phyloP scores from a whole-genome alignment of 2,797 vertebrate genomes.

The Phalanger gymnotis region DNA sequence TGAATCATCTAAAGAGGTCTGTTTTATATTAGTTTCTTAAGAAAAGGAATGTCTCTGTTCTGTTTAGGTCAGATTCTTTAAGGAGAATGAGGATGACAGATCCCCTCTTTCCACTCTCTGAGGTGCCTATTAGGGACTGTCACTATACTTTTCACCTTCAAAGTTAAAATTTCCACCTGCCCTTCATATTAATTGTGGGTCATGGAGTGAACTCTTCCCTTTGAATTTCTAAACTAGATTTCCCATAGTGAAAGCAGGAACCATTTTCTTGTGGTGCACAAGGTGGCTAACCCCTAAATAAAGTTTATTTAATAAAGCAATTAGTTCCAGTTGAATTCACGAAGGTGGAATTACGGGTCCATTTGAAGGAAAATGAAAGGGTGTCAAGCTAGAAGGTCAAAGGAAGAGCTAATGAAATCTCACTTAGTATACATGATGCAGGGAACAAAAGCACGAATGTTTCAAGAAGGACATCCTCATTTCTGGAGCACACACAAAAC shows the following conservation, averaged over 20 bases:
- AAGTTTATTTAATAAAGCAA: conserved; percentile 88
- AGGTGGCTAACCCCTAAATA: conserved; percentile 79
- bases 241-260: conserved; percentile 73
- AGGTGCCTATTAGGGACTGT: background rate
- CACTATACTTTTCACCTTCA: conserved; percentile 31
- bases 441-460: conserved; percentile 20
- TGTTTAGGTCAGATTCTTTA: conserved; percentile 36
- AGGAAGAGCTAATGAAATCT: conserved; percentile 70
- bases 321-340: conserved; percentile 83
- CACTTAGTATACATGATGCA: conserved; percentile 54
- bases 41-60: background rate
- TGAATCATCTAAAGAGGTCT: background rate
- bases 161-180: conserved; percentile 38
- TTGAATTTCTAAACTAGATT: conserved; percentile 69
- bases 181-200: conserved; percentile 68
- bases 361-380: conserved; percentile 82
- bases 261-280: conserved; percentile 73
- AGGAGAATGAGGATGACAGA: conserved; percentile 49
- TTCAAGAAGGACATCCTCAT: conserved; percentile 53
- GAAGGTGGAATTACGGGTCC: conserved; percentile 79
- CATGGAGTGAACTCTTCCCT: conserved; percentile 42
- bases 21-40: conserved; percentile 30
- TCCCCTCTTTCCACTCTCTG: background rate
- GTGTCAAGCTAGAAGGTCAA: conserved; percentile 73
- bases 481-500: background rate